phyloP scores from a whole-genome alignment of 1,140 invertebrate genomes.

The Drosophila leontia region DNA sequence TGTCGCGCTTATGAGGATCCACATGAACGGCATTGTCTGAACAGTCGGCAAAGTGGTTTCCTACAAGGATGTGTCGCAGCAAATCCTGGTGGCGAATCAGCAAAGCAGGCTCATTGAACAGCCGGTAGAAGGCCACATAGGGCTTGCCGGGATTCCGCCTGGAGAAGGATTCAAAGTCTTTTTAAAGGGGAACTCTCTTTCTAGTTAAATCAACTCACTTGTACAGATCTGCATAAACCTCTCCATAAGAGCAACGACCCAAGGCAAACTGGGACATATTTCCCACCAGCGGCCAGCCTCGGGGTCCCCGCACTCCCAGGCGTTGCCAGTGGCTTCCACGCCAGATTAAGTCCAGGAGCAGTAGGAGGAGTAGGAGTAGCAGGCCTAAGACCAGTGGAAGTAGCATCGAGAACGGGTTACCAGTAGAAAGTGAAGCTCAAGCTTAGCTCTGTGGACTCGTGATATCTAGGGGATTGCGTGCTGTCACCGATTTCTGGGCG shows the following conservation, averaged over 20 bases:
- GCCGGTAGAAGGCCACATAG: constrained; percentile 65
- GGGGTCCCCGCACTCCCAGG: constrained; percentile 42
- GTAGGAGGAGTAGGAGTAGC: not conserved
- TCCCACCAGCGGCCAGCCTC: constrained; percentile 53
- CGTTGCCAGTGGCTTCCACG: constrained; percentile 41
- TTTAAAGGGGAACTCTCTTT: not conserved
- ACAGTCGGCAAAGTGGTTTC: constrained; percentile 42
- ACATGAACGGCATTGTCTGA: constrained; percentile 59
- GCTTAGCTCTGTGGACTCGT: not conserved
- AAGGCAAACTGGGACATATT: constrained; percentile 57
- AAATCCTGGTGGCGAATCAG: constrained; percentile 52
- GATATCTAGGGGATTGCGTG: constrained; percentile 14
- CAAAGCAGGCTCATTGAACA: constrained; percentile 69
- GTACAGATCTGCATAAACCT: constrained; percentile 58
- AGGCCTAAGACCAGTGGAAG: not conserved
- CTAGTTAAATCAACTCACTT: constrained; percentile 28
- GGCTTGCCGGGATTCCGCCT: constrained; percentile 38
- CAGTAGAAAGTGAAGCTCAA: not conserved
- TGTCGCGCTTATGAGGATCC: constrained; percentile 34
- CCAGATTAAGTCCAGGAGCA: not conserved
- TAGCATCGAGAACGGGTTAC: constrained; percentile 1
- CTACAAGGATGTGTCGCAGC: constrained; percentile 42
- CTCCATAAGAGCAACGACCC: constrained; percentile 51
- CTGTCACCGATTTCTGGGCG: constrained; percentile 1
- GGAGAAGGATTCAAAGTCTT: not conserved